These are phyloP conservation scores for Lordiphosa clarofinis DNA, from an alignment of 1,140 invertebrate genomes.

Conservation along the genomic window DNA sequence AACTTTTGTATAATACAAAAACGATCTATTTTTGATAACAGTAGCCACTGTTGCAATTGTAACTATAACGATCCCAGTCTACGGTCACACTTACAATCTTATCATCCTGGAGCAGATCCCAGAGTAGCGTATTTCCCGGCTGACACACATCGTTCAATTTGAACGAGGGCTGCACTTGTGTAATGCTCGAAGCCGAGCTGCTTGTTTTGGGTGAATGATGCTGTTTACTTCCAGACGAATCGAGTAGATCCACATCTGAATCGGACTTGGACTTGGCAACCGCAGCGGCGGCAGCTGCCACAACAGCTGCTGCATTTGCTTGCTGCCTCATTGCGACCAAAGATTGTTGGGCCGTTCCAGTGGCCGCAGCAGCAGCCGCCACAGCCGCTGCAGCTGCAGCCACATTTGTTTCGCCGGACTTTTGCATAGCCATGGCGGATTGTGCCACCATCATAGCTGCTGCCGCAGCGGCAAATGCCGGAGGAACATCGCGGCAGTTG, in stretches of 20 bases:
- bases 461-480: constrained; percentile 70
- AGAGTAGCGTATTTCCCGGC: constrained; percentile 93
- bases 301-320: constrained; percentile 59
- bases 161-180: constrained; percentile 81
- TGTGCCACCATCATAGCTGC: constrained; percentile 74
- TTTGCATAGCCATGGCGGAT: constrained; percentile 72
- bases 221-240: constrained; percentile 52
- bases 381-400: constrained; percentile 65
- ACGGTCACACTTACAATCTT: constrained; percentile 85
- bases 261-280: constrained; percentile 53
- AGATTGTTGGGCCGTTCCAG: constrained; percentile 66
- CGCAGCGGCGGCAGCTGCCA: constrained; percentile 43
- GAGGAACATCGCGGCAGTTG: constrained; percentile 60
- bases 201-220: constrained; percentile 51
- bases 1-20: no score
- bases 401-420: constrained; percentile 62
- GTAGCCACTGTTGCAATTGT: neutral
- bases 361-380: constrained; percentile 62
- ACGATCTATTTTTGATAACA: no score
- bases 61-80: constrained; percentile 32
- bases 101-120: constrained; percentile 96
- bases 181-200: constrained; percentile 11
- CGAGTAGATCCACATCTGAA: constrained; percentile 52
- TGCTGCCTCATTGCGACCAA: constrained; percentile 57
- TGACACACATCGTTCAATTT: constrained; percentile 91